phyloP scores from a whole-genome alignment of 2,113 vertebrate genomes.

The Heteronetta atricapilla region DNA sequence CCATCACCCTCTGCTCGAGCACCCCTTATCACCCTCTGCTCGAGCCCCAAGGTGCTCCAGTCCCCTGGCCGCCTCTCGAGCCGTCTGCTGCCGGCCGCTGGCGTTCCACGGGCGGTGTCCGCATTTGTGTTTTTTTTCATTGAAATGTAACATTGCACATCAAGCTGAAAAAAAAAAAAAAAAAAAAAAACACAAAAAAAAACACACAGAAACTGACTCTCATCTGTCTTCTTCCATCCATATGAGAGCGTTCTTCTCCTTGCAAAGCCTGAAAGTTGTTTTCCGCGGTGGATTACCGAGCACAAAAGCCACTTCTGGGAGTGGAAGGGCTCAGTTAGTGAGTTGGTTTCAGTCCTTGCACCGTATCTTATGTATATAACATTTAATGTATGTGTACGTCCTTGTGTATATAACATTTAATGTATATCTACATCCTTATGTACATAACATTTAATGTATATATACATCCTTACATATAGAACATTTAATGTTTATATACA shows the following conservation, averaged over 20 bases:
- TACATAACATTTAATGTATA: no score
- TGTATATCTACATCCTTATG: no score
- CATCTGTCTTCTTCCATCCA: not conserved
- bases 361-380: not conserved
- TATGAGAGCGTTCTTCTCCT: accelerated
- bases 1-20: slow-evolving; percentile 25
- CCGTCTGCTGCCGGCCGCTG: not conserved
- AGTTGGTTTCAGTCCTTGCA: not conserved
- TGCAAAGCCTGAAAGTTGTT: not conserved
- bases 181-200: no score
- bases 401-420: not conserved
- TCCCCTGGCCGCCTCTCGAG: not conserved
- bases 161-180: no score
- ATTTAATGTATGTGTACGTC: accelerated
- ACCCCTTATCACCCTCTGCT: slow-evolving; percentile 39
- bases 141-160: not conserved
- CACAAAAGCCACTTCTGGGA: not conserved
- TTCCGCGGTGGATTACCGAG: accelerated
- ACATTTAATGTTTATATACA: no score
- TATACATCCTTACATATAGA: no score
- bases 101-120: not conserved
- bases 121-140: not conserved
- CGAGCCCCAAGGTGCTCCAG: not conserved
- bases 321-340: not conserved
- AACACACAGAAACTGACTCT: no score